These are phyloP conservation scores for Sesamia inferens DNA, from an alignment of 2,888 invertebrate species.

Conservation along the genomic window DNA sequence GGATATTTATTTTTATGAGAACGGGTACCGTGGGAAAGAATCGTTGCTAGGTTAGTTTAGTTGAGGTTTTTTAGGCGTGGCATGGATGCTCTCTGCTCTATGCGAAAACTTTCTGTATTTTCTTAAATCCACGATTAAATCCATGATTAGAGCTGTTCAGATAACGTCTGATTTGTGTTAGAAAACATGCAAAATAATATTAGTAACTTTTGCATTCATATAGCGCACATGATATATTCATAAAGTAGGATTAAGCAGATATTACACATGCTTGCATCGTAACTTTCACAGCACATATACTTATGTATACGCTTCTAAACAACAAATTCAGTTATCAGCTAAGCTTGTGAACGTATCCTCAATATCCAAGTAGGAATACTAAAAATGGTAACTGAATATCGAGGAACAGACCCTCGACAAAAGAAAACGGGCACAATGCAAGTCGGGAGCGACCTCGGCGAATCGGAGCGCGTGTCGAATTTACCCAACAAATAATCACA, in stretches of 20 bases:
- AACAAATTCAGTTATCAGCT: constrained; percentile 50
- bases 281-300: constrained; percentile 35
- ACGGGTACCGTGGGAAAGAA: constrained; percentile 50
- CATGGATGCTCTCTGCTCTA: background rate
- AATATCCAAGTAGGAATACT: constrained; percentile 46
- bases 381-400: constrained; percentile 45
- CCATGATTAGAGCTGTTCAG: background rate
- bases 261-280: constrained; percentile 44
- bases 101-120: background rate
- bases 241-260: constrained; percentile 29
- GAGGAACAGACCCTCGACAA: constrained; percentile 51
- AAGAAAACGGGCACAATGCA: constrained; percentile 55
- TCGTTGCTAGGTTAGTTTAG: constrained; percentile 14
- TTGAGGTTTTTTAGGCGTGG: background rate
- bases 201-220: background rate
- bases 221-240: constrained; percentile 7
- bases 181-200: background rate
- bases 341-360: constrained; percentile 40
- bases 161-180: background rate
- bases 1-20: constrained; percentile 53
- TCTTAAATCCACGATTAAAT: background rate
- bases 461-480: constrained; percentile 55
- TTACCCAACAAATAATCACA: constrained; percentile 44
- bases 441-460: constrained; percentile 35
- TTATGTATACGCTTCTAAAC: constrained; percentile 34